These are phyloP conservation scores for Mimas tiliae DNA, from an alignment of 2,888 invertebrate genomes.

Conservation along the genomic window DNA sequence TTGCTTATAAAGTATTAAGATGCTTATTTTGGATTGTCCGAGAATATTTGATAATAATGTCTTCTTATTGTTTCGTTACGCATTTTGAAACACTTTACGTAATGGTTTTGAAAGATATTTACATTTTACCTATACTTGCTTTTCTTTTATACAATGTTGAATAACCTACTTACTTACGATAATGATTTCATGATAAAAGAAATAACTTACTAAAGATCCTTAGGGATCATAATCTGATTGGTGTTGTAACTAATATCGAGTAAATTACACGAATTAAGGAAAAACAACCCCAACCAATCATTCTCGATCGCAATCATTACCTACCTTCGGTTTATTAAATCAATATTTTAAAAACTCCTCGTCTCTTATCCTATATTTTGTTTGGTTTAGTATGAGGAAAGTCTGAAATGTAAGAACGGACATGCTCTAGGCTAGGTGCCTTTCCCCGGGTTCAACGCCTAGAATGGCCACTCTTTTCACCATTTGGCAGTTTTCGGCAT, in stretches of 20 bases:
- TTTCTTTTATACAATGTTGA: background rate
- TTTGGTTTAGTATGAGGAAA: too few relatives aligned
- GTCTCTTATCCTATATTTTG: too few relatives aligned
- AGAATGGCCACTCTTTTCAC: too few relatives aligned
- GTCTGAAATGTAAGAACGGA: too few relatives aligned
- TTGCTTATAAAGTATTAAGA: constrained; percentile 76
- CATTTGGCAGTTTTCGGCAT: too few relatives aligned
- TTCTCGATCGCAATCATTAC: constrained; percentile 13
- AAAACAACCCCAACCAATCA: constrained; percentile 40
- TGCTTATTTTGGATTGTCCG: constrained; percentile 69
- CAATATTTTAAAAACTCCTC: background rate
- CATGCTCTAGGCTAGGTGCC: too few relatives aligned
- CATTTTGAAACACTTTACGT: constrained; percentile 39
- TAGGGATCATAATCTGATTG: constrained; percentile 44
- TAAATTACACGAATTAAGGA: constrained; percentile 53
- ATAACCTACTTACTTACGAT: background rate
- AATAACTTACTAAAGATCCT: background rate
- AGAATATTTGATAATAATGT: constrained; percentile 64
- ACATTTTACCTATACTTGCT: background rate
- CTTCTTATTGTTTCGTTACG: constrained; percentile 54
- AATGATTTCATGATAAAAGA: background rate
- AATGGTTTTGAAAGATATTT: background rate
- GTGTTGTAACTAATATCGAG: constrained; percentile 51
- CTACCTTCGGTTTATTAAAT: background rate
- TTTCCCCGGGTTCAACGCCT: too few relatives aligned